A percentile compares a stretch with the other conserved stretches of the same genome.
Evolutionary conservation across 2,113 vertebrate species (phyloP).

Genomic region (Oryzias woworae): DNA sequence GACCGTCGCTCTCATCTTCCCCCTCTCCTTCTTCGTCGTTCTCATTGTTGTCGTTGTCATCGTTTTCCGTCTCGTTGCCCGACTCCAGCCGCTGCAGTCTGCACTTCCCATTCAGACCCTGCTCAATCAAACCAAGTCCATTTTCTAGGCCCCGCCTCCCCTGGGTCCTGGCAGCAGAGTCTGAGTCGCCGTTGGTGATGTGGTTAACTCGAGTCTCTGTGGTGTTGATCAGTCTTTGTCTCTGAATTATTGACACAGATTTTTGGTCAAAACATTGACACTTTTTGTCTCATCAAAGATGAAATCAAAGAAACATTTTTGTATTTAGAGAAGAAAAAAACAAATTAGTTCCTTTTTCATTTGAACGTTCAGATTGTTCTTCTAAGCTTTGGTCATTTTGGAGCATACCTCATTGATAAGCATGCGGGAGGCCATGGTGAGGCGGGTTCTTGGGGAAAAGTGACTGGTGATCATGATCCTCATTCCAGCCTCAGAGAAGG

Average conservation of each 20-base stretch:
- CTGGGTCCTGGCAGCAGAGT: slow-evolving; percentile 83
- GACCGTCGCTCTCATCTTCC: slow-evolving; percentile 72
- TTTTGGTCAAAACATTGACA: not conserved
- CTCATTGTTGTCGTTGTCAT: slow-evolving; percentile 86
- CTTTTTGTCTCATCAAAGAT: not conserved
- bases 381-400: too few relatives aligned
- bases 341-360: too few relatives aligned
- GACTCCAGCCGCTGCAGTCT: slow-evolving; percentile 78
- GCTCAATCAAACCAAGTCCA: slow-evolving; percentile 80
- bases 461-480: slow-evolving; percentile 99
- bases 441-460: slow-evolving; percentile 95
- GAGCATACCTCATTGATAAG: slow-evolving; percentile 85
- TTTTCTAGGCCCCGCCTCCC: slow-evolving; percentile 86
- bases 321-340: too few relatives aligned
- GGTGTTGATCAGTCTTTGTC: slow-evolving; percentile 91
- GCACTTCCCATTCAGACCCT: slow-evolving; percentile 71
- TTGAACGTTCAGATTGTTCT: too few relatives aligned
- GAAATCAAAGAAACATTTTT: too few relatives aligned
- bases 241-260: slow-evolving; percentile 68
- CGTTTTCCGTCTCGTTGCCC: slow-evolving; percentile 81
- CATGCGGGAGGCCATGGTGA: slow-evolving; percentile 99
- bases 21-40: slow-evolving; percentile 84
- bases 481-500: slow-evolving; percentile 95
- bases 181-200: slow-evolving; percentile 86
- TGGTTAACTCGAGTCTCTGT: slow-evolving; percentile 74